phyloP scores from a whole-genome alignment of 1,140 invertebrate genomes.

The Ectropis grisescens region DNA sequence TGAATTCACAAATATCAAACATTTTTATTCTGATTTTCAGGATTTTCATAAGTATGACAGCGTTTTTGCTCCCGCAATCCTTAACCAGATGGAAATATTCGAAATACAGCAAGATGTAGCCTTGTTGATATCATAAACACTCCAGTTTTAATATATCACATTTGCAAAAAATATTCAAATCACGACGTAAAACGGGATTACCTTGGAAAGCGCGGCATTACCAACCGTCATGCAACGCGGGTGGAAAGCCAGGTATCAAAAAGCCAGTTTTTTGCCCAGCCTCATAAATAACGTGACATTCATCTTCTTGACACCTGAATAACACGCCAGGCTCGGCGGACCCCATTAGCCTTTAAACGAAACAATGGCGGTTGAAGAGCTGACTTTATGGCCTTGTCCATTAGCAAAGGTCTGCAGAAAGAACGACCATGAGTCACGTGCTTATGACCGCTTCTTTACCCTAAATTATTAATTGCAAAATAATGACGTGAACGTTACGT shows the following conservation, averaged over 20 bases:
- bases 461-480: no score
- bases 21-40: no score
- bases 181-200: slow-evolving; percentile 9
- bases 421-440: no score
- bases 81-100: no score
- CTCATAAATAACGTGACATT: slow-evolving; percentile 58
- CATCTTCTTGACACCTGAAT: slow-evolving; percentile 60
- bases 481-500: no score
- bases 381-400: slow-evolving; percentile 26
- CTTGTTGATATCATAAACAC: no score
- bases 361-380: slow-evolving; percentile 39
- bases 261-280: slow-evolving; percentile 31
- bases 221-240: slow-evolving; percentile 10
- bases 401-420: slow-evolving; percentile 20
- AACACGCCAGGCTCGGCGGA: slow-evolving; percentile 31
- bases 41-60: no score
- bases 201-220: slow-evolving; percentile 11
- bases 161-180: slow-evolving; percentile 16
- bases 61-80: no score
- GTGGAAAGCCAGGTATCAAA: slow-evolving; percentile 16
- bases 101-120: no score
- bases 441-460: no score
- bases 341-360: slow-evolving; percentile 58
- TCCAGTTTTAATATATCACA: no score
- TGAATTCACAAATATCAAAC: no score